These are phyloP conservation scores for Crocidura indochinensis DNA, from an alignment of 2,797 vertebrate genomes.

Conservation along the genomic window DNA sequence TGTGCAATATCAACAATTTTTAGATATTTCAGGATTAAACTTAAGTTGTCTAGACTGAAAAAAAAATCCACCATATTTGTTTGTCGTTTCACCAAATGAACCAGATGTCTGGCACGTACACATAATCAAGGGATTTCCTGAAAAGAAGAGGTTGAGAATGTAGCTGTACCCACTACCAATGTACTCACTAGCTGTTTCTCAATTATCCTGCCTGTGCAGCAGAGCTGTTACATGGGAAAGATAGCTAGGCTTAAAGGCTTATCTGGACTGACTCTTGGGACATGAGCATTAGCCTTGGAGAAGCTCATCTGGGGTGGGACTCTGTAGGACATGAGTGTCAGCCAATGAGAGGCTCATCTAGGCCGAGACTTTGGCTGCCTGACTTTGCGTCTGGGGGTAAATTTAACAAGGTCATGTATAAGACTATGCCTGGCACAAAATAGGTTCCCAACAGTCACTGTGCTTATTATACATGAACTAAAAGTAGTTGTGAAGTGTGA, in stretches of 20 bases:
- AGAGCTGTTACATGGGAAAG: neutral
- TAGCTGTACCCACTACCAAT: neutral
- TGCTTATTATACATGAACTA: too few species aligned
- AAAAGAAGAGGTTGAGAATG: neutral
- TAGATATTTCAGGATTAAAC: conserved; percentile 36
- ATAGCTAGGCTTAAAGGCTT: neutral
- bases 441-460: neutral
- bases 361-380: neutral
- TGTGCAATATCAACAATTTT: neutral
- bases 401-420: neutral
- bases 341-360: neutral
- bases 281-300: too few species aligned
- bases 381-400: neutral
- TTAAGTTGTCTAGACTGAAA: neutral
- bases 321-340: too few species aligned
- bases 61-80: neutral
- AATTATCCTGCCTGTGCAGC: neutral
- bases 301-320: too few species aligned
- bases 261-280: too few species aligned
- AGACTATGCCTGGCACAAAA: neutral
- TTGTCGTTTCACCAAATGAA: neutral
- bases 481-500: neutral
- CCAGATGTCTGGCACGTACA: neutral
- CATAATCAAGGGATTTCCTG: neutral
- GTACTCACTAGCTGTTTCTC: neutral